Conservation (phyloP, 2,888 invertebrate genomes). For the Hydroisotoma schaefferi region DNA sequence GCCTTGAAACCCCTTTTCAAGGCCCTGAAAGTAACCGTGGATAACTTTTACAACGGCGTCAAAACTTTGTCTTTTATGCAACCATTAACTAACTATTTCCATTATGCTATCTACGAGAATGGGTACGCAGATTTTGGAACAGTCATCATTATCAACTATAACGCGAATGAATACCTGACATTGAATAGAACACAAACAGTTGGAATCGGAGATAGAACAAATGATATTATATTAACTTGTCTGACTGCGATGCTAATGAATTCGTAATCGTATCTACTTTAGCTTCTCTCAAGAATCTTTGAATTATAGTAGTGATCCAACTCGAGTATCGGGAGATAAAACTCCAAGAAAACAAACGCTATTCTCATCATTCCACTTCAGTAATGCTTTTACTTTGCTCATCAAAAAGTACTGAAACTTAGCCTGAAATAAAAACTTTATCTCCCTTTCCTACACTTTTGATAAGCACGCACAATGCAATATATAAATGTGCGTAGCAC, state of each 20-base stretch:
- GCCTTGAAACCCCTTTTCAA: no score
- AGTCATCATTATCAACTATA: no score
- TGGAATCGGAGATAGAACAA: no score
- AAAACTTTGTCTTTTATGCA: no score
- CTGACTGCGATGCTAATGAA: constrained; percentile 27
- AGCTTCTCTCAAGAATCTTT: constrained; percentile 15
- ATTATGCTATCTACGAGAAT: no score
- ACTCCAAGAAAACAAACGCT: constrained; percentile 2
- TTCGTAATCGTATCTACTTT: constrained; percentile 26
- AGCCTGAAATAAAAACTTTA: constrained; percentile 6
- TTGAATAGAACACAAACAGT: no score
- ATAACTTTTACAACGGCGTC: no score
- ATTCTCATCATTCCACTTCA: not conserved
- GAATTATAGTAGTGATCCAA: constrained; percentile 17
- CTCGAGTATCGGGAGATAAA: constrained; percentile 9
- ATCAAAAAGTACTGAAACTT: constrained; percentile 12
- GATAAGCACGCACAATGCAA: not conserved
- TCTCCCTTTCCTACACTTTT: constrained; percentile 3
- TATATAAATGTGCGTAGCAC: not conserved
- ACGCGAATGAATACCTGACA: no score
- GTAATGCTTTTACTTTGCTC: constrained; percentile 20
- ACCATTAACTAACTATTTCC: no score
- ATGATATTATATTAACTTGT: no score
- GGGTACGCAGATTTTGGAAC: no score
- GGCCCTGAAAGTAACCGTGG: no score